Evolutionary conservation across 1,140 invertebrate genomes (phyloP).

Genomic region (Oncopeltus fasciatus): DNA sequence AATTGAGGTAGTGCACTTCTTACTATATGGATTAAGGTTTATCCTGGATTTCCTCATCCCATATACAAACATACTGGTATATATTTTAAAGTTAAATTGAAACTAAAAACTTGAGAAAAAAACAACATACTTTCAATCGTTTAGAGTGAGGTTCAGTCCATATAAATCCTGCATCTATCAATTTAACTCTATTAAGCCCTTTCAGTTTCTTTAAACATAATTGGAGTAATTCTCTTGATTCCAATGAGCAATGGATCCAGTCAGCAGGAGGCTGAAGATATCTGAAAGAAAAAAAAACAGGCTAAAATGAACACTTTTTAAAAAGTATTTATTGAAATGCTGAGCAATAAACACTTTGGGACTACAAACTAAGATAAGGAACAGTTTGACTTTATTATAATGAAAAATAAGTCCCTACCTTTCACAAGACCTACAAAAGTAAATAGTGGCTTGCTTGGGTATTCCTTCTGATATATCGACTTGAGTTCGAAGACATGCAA

Average conservation of each 20-base stretch:
- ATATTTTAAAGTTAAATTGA: too few relatives aligned
- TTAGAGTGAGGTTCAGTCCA: constrained; percentile 99
- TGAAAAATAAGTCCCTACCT: constrained; percentile 35
- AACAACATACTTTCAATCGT: constrained; percentile 81
- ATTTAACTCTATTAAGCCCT: constrained; percentile 73
- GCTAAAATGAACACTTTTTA: neutral
- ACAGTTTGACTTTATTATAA: too few relatives aligned
- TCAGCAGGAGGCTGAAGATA: constrained; percentile 86
- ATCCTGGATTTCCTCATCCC: too few relatives aligned
- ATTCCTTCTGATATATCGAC: constrained; percentile 94
- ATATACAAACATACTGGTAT: too few relatives aligned
- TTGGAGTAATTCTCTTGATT: constrained; percentile 83
- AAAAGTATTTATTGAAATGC: too few relatives aligned
- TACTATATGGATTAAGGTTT: too few relatives aligned
- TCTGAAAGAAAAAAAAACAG: constrained; percentile 32
- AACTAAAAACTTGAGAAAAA: too few relatives aligned
- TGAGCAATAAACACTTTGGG: neutral
- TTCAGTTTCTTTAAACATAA: constrained; percentile 90
- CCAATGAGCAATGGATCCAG: constrained; percentile 78
- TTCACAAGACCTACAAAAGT: constrained; percentile 85
- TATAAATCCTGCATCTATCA: constrained; percentile 91
- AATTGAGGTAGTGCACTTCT: too few relatives aligned
- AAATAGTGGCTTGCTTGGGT: constrained; percentile 79
- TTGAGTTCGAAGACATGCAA: constrained; percentile 73
- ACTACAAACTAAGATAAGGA: neutral